Evolutionary conservation across 2,797 vertebrate genomes (phyloP).

Genomic region (Pteronotus mesoamericanus): DNA sequence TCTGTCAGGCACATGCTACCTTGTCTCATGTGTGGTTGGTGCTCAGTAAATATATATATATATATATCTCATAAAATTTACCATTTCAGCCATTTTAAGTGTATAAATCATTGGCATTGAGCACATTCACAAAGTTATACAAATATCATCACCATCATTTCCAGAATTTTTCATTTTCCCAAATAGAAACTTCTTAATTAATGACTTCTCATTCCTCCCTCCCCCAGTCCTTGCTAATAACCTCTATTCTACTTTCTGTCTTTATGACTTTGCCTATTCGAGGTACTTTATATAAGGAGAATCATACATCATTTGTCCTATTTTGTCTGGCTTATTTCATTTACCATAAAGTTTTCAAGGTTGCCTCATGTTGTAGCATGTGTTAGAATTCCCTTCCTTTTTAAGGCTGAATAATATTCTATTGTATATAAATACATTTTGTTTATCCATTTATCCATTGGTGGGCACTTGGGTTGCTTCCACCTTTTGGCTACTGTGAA

Average conservation of each 20-base stretch:
- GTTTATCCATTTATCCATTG: background rate
- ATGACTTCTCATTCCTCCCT: background rate
- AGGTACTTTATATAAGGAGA: background rate
- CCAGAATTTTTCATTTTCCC: background rate
- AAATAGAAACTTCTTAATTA: background rate
- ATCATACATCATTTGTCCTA: background rate
- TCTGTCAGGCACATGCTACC: background rate
- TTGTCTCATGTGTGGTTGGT: background rate
- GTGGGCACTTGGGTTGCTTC: background rate
- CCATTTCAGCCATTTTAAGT: background rate
- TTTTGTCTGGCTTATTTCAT: background rate
- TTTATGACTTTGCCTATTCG: background rate
- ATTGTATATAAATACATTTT: background rate
- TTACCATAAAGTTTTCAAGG: background rate
- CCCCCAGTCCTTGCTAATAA: background rate
- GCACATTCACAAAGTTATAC: background rate
- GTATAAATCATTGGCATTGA: background rate
- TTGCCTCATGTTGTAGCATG: background rate
- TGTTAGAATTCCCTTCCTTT: conserved; percentile 3
- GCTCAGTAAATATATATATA: background rate
- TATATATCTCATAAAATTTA: background rate
- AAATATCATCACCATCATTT: background rate
- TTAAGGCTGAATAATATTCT: background rate
- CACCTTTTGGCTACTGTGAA: background rate
- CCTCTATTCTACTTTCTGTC: background rate